Conservation (phyloP, 2,113 vertebrate genomes). For the Microtus richardsoni region DNA sequence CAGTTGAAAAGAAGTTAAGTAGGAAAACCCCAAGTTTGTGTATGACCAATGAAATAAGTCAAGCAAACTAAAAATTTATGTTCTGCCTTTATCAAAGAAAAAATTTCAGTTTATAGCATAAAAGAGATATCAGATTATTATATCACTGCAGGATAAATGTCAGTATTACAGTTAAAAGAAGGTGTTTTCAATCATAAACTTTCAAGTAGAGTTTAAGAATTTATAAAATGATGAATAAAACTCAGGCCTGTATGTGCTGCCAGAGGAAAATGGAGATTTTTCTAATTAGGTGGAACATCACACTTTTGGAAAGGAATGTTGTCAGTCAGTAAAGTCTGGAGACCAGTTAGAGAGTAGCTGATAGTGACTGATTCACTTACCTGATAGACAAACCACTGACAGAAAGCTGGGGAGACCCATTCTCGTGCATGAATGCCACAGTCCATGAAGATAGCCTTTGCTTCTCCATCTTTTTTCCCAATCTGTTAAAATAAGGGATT, state of each 20-base stretch:
- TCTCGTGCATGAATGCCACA: slow-evolving; percentile 91
- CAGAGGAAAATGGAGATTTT: not conserved
- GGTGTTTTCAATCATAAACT: slow-evolving; percentile 23
- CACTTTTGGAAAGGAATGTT: not conserved
- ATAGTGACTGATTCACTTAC: slow-evolving; percentile 67
- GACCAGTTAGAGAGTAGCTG: not conserved
- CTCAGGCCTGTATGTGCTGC: not conserved
- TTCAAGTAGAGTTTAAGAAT: slow-evolving; percentile 14
- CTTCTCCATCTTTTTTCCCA: slow-evolving; percentile 81
- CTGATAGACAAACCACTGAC: slow-evolving; percentile 94
- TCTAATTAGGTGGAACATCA: not conserved
- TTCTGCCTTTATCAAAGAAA: slow-evolving; percentile 21
- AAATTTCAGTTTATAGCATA: not conserved
- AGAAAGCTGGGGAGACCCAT: slow-evolving; percentile 90
- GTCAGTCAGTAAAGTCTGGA: not conserved
- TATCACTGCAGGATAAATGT: not conserved
- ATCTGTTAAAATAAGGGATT: slow-evolving; percentile 77
- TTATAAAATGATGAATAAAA: slow-evolving; percentile 7
- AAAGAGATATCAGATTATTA: slow-evolving; percentile 25
- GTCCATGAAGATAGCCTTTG: slow-evolving; percentile 89
- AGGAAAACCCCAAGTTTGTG: not conserved
- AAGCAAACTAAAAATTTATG: not conserved
- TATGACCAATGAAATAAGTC: not conserved
- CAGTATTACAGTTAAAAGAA: not conserved
- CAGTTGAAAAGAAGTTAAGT: slow-evolving; percentile 32